Conservation (phyloP, 2,797 vertebrate genomes). For the Coregonus ussuriensis region DNA sequence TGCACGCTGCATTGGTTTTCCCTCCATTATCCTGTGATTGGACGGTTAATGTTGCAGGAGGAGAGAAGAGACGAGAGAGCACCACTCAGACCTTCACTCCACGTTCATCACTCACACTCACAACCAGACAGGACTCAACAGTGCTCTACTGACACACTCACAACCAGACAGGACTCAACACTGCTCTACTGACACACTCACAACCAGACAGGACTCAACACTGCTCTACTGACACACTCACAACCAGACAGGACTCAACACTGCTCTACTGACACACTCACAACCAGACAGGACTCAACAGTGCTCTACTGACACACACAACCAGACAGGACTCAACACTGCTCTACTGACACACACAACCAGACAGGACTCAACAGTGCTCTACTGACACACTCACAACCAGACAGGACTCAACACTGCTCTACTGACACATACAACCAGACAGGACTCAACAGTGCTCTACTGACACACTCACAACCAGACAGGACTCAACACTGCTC, state of each 20-base stretch:
- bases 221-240: not conserved
- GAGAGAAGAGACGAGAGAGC: constrained; percentile 22
- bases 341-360: not conserved
- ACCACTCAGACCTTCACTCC: constrained; percentile 45
- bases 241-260: no score
- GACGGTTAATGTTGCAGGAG: constrained; percentile 67
- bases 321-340: no score
- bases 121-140: not conserved
- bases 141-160: not conserved
- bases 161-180: constrained; percentile 7
- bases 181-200: not conserved
- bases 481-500: no score
- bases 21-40: constrained; percentile 65
- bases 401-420: no score
- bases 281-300: not conserved
- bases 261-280: not conserved
- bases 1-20: constrained; percentile 53
- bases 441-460: no score
- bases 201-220: not conserved
- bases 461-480: no score
- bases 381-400: no score
- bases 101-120: constrained; percentile 37
- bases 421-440: no score
- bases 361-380: no score
- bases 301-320: not conserved